Percentiles rank a stretch among this genome's conserved stretches.
These are phyloP conservation scores for Xenus cinereus DNA, from an alignment of 2,113 vertebrate genomes.

Conservation along the genomic window DNA sequence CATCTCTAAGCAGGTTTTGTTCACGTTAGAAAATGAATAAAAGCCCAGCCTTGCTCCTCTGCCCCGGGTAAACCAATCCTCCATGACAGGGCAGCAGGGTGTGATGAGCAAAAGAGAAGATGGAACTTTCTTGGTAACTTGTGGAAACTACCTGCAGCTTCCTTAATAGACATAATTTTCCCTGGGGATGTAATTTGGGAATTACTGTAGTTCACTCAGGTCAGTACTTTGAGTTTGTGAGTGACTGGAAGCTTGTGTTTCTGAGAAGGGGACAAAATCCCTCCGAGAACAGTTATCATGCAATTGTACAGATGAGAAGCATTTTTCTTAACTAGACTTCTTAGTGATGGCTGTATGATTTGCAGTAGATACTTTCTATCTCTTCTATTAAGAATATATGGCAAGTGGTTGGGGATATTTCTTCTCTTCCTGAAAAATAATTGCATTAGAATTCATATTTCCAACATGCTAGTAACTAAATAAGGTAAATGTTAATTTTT, in stretches of 20 bases:
- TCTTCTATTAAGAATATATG: not conserved
- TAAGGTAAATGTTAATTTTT: not conserved
- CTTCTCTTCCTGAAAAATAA: not conserved
- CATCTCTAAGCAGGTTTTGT: not conserved
- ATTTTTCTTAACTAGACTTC: not conserved
- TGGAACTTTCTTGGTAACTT: not conserved
- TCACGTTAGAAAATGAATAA: not conserved
- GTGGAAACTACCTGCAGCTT: not conserved
- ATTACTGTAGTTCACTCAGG: not conserved
- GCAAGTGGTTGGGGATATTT: not conserved
- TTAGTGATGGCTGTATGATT: not conserved
- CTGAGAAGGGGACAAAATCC: not conserved
- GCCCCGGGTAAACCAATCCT: not conserved
- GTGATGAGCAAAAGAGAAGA: not conserved
- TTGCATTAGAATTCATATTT: not conserved
- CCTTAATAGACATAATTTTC: not conserved
- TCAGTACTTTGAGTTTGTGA: not conserved
- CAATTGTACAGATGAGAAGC: not conserved
- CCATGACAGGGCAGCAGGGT: not conserved
- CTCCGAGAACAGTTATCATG: not conserved
- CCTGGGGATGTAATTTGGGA: not conserved
- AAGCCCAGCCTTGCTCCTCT: not conserved
- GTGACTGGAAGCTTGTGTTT: not conserved
- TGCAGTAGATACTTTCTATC: not conserved
- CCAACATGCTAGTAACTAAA: not conserved